phyloP scores from a whole-genome alignment of 2,113 vertebrate species.

The Phoxinus phoxinus region DNA sequence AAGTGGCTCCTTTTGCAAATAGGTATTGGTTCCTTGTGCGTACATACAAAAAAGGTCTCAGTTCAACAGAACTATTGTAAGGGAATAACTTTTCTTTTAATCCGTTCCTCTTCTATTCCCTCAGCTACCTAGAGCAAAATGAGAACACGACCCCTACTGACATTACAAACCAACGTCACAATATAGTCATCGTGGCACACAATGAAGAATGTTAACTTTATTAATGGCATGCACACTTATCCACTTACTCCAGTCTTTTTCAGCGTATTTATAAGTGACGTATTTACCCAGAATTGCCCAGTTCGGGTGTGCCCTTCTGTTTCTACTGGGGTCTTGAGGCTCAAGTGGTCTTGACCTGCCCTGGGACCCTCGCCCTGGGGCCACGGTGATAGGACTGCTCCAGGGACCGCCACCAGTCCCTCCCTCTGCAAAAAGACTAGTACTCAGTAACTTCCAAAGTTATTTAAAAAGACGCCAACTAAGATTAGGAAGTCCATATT shows the following conservation, averaged over 20 bases:
- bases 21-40: not conserved
- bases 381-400: conserved; percentile 63
- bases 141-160: not conserved
- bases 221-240: conserved; percentile 18
- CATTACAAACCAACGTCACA: not conserved
- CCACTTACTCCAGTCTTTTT: not conserved
- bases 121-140: not conserved
- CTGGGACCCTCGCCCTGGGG: conserved; percentile 62
- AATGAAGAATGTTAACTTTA: not conserved
- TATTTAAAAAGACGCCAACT: conserved; percentile 50
- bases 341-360: conserved; percentile 51
- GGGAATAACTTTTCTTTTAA: not conserved
- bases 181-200: not conserved
- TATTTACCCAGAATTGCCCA: conserved; percentile 77
- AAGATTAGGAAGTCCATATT: conserved; percentile 31
- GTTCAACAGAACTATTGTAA: not conserved
- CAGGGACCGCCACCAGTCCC: conserved; percentile 62
- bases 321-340: conserved; percentile 75
- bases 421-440: conserved; percentile 76
- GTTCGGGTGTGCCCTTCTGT: conserved; percentile 79
- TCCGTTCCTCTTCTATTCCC: not conserved
- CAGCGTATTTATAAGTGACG: conserved; percentile 28
- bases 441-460: conserved; percentile 64
- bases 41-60: not conserved
- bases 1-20: not conserved